Base-by-base conservation (phyloP, 2,113 vertebrate genomes). In the Xiphophorus maculatus region DNA sequence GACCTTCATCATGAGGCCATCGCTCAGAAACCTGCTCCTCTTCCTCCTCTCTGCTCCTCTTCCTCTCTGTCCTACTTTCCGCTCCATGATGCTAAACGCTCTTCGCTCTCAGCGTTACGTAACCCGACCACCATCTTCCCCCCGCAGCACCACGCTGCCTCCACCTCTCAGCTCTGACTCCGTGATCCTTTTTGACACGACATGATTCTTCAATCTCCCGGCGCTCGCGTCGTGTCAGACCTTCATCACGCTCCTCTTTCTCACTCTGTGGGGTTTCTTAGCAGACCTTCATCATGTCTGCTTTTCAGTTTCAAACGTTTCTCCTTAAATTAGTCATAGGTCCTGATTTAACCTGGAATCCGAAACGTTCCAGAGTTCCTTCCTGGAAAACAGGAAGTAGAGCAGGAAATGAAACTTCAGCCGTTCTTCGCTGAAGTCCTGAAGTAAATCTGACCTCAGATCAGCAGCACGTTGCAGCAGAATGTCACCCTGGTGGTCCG, bases 131-230 rank as follows among this genome's bases (percentile, higher is more conserved):
- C 44, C 17, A 6, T 8, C 17, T 22, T 8, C 51, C 51, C 15
- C 17, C 51, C 7, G 6, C 17, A 54, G 22, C 13, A n/a, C 40
- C 66, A 67, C 37, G 22, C 65, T 30, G 15, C 73, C 25, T 17
- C 61, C 75, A 69, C 75, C 75, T 58, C 22, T 44, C 35, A 30
- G 5, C 10, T 17, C 17, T 17, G 27, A 6, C n/a, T 37, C 32
- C 22, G 2, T 44, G 61, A 63, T 63, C 29, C 13, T 72, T 14
- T 51, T n/a, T 62, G 58, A 72, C 63, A 48, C 0, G 7, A 72
- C 69, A 66, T 1, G 29, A 44, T 71, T 78, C 37, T 66, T 30
- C 29, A 62, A 44, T 63, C 71, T 30, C 51, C 54, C 33, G 14
- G 8, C 32, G 5, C 69, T 60, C 30, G 4, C 9, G 4, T 71